Conservation (phyloP, 2,797 vertebrate genomes). For the Iguana delicatissima region DNA sequence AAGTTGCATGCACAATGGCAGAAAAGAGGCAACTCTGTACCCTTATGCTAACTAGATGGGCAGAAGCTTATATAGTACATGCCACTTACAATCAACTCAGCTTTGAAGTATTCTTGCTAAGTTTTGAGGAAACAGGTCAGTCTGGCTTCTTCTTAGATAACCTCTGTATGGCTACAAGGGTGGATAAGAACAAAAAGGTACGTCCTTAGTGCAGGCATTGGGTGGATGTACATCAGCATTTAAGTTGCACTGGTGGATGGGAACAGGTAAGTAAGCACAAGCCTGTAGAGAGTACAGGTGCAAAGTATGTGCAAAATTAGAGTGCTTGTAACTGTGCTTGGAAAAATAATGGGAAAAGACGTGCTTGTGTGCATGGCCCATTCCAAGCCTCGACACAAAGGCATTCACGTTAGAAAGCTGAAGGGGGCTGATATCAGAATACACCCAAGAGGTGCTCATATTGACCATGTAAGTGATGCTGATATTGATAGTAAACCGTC, state of each 20-base stretch:
- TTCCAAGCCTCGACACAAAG: background rate
- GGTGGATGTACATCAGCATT: background rate
- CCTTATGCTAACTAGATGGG: background rate
- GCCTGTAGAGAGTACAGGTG: background rate
- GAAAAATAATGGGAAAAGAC: background rate
- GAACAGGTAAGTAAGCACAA: background rate
- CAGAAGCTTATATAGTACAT: conserved; percentile 1
- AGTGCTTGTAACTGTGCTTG: background rate
- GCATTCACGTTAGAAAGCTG: conserved; percentile 3
- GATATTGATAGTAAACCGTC: background rate
- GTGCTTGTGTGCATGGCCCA: background rate
- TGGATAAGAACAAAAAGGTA: background rate
- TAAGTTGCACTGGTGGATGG: conserved; percentile 8
- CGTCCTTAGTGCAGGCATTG: background rate
- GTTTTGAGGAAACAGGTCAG: background rate
- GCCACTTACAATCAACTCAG: background rate
- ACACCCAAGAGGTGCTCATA: background rate
- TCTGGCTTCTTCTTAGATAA: background rate
- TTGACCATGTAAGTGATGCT: no score
- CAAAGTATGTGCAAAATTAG: conserved; percentile 18
- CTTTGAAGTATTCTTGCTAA: conserved; percentile 6
- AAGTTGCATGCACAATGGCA: background rate
- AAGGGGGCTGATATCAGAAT: background rate
- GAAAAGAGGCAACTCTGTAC: background rate
- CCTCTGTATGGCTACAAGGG: background rate